phyloP scores from a whole-genome alignment of 1,140 invertebrate species.

The Metopolophium dirhodum region DNA sequence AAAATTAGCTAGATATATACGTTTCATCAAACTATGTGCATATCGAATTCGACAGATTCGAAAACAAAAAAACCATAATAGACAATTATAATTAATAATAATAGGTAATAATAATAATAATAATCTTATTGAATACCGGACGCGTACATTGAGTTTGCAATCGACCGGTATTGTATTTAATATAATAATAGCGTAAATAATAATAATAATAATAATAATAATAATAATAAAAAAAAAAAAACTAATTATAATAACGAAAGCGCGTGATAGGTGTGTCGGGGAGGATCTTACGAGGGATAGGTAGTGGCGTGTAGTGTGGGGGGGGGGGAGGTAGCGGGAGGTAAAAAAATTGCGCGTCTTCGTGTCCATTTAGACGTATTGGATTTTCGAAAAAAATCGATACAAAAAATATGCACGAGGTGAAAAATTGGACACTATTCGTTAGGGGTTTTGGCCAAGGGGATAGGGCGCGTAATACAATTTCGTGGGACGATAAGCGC shows the following conservation, averaged over 20 bases:
- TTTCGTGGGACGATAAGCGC: not conserved
- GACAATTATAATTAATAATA: conserved; percentile 12
- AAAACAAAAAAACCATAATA: conserved; percentile 22
- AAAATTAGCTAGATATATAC: conserved; percentile 15
- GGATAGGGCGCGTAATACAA: not conserved
- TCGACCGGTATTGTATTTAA: not conserved
- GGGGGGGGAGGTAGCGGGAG: not conserved
- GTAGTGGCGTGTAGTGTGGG: not conserved
- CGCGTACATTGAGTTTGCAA: not conserved
- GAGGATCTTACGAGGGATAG: not conserved
- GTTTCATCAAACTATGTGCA: conserved; percentile 25
- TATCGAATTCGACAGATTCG: not conserved
- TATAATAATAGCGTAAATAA: conserved; percentile 6
- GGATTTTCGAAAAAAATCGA: not conserved
- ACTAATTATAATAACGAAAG: conserved; percentile 30
- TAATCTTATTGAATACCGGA: not conserved
- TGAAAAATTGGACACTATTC: not conserved
- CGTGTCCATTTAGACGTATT: not conserved
- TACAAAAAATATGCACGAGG: not conserved
- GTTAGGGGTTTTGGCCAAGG: not conserved
- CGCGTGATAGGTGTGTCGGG: not conserved
- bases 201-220: conserved; percentile 11
- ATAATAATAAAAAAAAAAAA: not conserved
- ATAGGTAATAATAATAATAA: not conserved
- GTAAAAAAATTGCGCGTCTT: not conserved